Conservation (phyloP, 1,140 invertebrate species). For the Vollenhovia emeryi region DNA sequence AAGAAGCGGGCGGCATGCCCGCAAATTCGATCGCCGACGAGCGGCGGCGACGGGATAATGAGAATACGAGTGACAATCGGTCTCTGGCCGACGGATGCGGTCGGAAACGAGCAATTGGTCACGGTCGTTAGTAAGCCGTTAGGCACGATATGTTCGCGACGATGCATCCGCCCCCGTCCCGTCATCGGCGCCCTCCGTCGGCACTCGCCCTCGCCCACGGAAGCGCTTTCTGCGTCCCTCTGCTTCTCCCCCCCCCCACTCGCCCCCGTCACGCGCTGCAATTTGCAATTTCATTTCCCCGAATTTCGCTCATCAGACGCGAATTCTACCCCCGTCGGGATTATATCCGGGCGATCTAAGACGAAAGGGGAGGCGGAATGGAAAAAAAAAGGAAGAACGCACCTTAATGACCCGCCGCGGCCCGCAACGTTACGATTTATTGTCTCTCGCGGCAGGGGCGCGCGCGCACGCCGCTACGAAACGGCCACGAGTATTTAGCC, state of each 20-base stretch:
- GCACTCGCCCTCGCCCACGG: constrained; percentile 4
- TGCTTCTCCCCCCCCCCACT: no score
- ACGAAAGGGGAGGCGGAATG: not conserved
- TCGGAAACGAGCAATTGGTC: constrained; percentile 73
- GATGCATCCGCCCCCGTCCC: not conserved
- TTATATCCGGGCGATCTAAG: constrained; percentile 9
- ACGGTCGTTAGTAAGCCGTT: constrained; percentile 72
- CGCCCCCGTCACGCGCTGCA: not conserved
- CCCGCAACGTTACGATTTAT: constrained; percentile 23
- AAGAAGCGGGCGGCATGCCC: not conserved
- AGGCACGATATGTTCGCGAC: constrained; percentile 40
- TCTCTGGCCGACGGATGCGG: constrained; percentile 29
- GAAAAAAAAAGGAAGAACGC: constrained; percentile 29
- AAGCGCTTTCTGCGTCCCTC: not conserved
- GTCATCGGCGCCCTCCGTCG: not conserved
- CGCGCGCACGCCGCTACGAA: constrained; percentile 3
- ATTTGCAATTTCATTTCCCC: constrained; percentile 66
- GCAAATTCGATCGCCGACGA: not conserved
- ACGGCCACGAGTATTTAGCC: constrained; percentile 30
- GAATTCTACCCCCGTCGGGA: constrained; percentile 49
- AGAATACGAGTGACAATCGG: constrained; percentile 59
- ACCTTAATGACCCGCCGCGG: constrained; percentile 51
- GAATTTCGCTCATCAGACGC: constrained; percentile 32
- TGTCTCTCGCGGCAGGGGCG: constrained; percentile 38
- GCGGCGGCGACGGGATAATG: constrained; percentile 51